A percentile compares a stretch with the other conserved stretches of the same genome.
Evolutionary conservation across 2,797 vertebrate genomes (phyloP).

Genomic region (Notolepis coatsorum): DNA sequence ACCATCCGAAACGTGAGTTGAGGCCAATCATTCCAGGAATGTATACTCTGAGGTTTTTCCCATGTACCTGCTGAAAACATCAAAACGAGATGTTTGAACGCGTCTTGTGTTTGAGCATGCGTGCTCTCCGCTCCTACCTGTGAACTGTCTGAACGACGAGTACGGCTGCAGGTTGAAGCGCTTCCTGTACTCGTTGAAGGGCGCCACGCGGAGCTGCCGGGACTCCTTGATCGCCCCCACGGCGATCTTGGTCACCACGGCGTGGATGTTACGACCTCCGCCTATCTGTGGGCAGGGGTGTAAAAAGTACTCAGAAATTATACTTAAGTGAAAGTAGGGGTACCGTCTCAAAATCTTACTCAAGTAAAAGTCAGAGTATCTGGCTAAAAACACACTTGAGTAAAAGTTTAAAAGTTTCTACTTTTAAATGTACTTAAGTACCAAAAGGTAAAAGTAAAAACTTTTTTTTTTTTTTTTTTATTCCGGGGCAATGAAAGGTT

Average conservation of each 20-base stretch:
- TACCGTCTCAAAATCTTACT: too few relatives aligned
- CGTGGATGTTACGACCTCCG: conserved; percentile 86
- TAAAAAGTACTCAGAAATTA: too few relatives aligned
- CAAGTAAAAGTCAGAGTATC: too few relatives aligned
- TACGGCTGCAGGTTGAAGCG: conserved; percentile 91
- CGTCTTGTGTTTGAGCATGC: background rate
- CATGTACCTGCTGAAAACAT: conserved; percentile 12
- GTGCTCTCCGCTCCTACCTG: conserved; percentile 87
- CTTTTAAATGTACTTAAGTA: too few relatives aligned
- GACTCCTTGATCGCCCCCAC: conserved; percentile 86
- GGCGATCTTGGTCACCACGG: conserved; percentile 78
- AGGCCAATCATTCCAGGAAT: conserved; percentile 6
- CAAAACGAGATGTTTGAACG: background rate
- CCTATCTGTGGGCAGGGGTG: conserved; percentile 83
- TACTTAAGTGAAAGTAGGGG: too few relatives aligned
- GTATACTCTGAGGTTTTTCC: conserved; percentile 13
- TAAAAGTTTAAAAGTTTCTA: too few relatives aligned
- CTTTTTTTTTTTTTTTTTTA: too few relatives aligned
- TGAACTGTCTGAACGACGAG: conserved; percentile 88
- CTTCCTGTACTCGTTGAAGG: conserved; percentile 94
- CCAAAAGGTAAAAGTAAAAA: too few relatives aligned
- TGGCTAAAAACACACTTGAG: too few relatives aligned
- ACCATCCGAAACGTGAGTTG: background rate
- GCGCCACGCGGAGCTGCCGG: conserved; percentile 86
- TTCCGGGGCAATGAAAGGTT: too few relatives aligned